phyloP scores from a whole-genome alignment of 2,113 vertebrate genomes.

The Rhinolophus sinicus region DNA sequence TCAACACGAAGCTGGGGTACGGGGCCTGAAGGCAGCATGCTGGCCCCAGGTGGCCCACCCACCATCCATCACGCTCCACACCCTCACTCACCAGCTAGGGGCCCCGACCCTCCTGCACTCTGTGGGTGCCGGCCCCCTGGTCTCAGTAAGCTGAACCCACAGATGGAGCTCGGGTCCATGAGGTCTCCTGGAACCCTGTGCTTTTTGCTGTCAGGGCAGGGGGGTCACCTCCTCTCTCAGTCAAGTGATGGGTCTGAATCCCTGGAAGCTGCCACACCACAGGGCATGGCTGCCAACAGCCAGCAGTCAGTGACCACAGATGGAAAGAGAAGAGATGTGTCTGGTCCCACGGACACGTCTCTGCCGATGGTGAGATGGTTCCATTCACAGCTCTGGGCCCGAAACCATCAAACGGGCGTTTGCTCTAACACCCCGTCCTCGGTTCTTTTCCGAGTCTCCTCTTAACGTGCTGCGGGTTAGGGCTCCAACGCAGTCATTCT shows the following conservation, averaged over 20 bases:
- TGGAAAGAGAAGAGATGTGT: fast-evolving
- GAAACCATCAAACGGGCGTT: fast-evolving
- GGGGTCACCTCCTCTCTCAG: fast-evolving
- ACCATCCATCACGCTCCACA: neutral
- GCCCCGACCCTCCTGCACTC: fast-evolving
- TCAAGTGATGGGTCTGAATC: neutral
- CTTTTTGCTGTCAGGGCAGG: neutral
- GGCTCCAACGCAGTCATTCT: too few relatives aligned
- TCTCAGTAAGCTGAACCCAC: fast-evolving
- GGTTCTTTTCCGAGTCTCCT: neutral
- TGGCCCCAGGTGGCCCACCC: neutral
- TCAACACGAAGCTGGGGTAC: fast-evolving
- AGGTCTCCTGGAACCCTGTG: fast-evolving
- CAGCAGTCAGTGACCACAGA: fast-evolving
- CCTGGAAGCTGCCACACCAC: neutral
- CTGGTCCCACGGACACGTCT: fast-evolving
- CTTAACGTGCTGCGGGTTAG: neutral
- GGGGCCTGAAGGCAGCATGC: fast-evolving
- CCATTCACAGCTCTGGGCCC: fast-evolving
- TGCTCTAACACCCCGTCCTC: neutral
- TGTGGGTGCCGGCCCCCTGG: neutral
- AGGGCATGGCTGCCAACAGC: neutral
- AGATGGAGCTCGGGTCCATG: fast-evolving
- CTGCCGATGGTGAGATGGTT: fast-evolving
- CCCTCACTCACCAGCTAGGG: fast-evolving